Evolutionary conservation across 2,888 invertebrate genomes (phyloP).

Genomic region (Psococerastis gibbosa): DNA sequence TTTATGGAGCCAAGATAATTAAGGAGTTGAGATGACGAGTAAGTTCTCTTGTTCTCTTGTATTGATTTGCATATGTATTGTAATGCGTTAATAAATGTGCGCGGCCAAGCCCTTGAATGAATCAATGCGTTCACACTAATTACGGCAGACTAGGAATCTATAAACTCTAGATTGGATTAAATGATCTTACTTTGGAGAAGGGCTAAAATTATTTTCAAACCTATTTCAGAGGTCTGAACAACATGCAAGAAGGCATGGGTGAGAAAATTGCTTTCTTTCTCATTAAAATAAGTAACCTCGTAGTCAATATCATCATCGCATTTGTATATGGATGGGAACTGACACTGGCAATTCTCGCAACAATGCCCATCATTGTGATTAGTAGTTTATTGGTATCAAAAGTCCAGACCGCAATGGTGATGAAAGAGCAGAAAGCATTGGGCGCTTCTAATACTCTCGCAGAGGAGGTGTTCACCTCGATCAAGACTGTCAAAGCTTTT

Average conservation of each 20-base stretch:
- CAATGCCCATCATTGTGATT: slow-evolving; percentile 55
- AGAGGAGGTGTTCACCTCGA: slow-evolving; percentile 53
- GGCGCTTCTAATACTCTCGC: slow-evolving; percentile 58
- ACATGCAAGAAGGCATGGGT: slow-evolving; percentile 65
- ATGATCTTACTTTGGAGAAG: too few relatives aligned
- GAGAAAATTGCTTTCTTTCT: slow-evolving; percentile 61
- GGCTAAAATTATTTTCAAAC: too few relatives aligned
- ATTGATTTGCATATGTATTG: too few relatives aligned
- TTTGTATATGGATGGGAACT: slow-evolving; percentile 70
- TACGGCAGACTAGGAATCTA: too few relatives aligned
- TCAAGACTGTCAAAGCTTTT: slow-evolving; percentile 61
- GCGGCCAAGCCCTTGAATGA: too few relatives aligned
- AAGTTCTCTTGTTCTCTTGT: slow-evolving; percentile 14
- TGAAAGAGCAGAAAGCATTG: slow-evolving; percentile 32
- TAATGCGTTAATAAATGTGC: too few relatives aligned
- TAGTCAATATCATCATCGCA: slow-evolving; percentile 50
- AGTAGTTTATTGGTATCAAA: slow-evolving; percentile 40
- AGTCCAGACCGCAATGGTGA: slow-evolving; percentile 41
- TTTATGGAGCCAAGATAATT: too few relatives aligned
- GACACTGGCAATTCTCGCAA: slow-evolving; percentile 59
- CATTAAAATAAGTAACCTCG: slow-evolving; percentile 50
- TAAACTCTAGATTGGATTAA: too few relatives aligned
- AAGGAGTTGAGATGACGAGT: too few relatives aligned
- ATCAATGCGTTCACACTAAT: too few relatives aligned
- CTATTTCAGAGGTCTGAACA: slow-evolving; percentile 51